These are phyloP conservation scores for Mormyrus hasselquistii DNA, from an alignment of 2,797 vertebrate genomes.

Conservation along the genomic window DNA sequence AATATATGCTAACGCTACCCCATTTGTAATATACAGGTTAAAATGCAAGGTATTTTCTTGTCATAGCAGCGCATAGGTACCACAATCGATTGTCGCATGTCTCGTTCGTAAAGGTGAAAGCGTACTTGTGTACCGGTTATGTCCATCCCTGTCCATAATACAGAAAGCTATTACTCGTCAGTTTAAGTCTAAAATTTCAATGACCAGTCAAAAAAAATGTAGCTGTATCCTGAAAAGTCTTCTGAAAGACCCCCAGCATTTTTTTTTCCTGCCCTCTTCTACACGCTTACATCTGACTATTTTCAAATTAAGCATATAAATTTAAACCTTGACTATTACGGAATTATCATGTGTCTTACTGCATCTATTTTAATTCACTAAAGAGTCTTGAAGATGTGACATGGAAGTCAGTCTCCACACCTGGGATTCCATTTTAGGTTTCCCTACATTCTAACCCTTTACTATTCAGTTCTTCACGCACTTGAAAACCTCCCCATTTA, in stretches of 20 bases:
- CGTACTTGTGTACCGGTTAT: not conserved
- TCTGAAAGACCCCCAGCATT: not conserved
- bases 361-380: not conserved
- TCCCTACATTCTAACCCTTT: not conserved
- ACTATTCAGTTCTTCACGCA: not conserved
- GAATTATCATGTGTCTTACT: not conserved
- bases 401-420: not conserved
- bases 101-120: not conserved
- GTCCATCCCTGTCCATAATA: not conserved
- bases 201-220: not conserved
- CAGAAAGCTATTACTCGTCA: not conserved
- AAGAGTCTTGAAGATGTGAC: not conserved
- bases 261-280: not conserved
- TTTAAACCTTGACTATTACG: not conserved
- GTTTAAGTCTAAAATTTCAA: not conserved
- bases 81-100: no score
- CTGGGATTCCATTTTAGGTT: not conserved
- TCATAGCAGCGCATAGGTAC: no score
- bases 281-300: not conserved
- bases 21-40: no score
- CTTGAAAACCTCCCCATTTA: not conserved
- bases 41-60: no score
- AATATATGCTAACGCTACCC: no score
- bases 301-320: not conserved
- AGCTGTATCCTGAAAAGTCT: not conserved